Evolutionary conservation across 2,113 vertebrate genomes (phyloP), one percentile per base, ranked within the genome.

Genomic region (Peucedramus taeniatus): DNA sequence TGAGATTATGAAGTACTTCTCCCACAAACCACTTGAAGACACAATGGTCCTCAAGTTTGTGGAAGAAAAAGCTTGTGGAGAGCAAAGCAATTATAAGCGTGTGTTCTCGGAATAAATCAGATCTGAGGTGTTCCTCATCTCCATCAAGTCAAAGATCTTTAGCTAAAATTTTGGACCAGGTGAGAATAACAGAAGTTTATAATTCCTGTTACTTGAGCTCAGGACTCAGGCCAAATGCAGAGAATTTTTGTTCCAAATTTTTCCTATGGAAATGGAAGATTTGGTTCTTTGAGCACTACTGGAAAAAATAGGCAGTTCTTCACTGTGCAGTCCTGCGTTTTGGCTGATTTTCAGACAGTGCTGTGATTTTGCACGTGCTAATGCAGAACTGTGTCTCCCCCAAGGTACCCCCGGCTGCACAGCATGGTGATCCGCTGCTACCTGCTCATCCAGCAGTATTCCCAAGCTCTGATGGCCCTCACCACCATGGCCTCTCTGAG

Each of bases 401-500:
- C 45, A 82, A 99, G 99, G 98, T 99, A 99, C 91, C 99, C 99
- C 6, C 98, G 99, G 87, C 98, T 99, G 50, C 99, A 99, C 97
- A 99, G 99, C 97, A 99, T 99, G 99, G 99, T 99, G 87, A 98
- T 99, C 82, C 99, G 99, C 96, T 99, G 99, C 98, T 99, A 99
- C 97, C 99, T 99, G 69, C 98, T 99, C 95, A 99, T 99, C 85
- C 99, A 99, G 98, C 99, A 99, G 97, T 99, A 99, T 96, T 99
- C 98, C 0, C 99, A 99, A 94, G 99, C 99, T 45, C 98, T 99
- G 98, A 99, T 99, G 99, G 99, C 99, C 31, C 98, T 99, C 92
- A 99, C 99, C 9, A 98, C 98, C 20, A 98, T 99, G 91, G 98
- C 99, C 0, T 98, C 99, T 1, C 98, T 99, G 24, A 97, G 99